phyloP scores from a whole-genome alignment of 2,113 vertebrate genomes.

The Seriola dumerili region DNA sequence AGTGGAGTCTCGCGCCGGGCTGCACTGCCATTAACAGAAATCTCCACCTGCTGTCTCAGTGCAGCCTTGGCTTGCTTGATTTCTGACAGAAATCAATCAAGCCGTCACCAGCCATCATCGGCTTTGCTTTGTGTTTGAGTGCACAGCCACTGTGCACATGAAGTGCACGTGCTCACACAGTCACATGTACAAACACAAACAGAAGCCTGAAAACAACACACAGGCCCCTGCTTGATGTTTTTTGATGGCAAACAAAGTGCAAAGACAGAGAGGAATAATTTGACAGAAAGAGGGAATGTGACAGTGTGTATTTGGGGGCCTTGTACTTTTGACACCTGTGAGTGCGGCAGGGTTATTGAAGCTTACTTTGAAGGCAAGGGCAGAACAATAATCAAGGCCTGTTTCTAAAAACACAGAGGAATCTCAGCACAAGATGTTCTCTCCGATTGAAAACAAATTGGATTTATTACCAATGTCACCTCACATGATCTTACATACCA shows the following conservation, averaged over 20 bases:
- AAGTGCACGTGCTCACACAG: slow-evolving; percentile 51
- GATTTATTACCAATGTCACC: slow-evolving; percentile 72
- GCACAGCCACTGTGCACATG: slow-evolving; percentile 51
- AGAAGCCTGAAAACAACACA: slow-evolving; percentile 61
- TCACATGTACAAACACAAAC: slow-evolving; percentile 64
- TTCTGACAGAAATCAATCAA: slow-evolving; percentile 71
- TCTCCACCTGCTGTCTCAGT: slow-evolving; percentile 65
- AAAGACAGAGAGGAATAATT: slow-evolving; percentile 70
- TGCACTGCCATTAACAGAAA: slow-evolving; percentile 64
- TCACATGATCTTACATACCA: slow-evolving; percentile 61
- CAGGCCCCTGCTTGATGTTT: slow-evolving; percentile 65
- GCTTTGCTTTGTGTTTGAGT: slow-evolving; percentile 52
- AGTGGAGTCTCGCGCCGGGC: slow-evolving; percentile 42
- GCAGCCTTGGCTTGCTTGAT: slow-evolving; percentile 45
- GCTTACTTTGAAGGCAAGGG: slow-evolving; percentile 80
- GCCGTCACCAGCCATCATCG: slow-evolving; percentile 59
- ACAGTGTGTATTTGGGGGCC: slow-evolving; percentile 69
- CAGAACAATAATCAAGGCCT: slow-evolving; percentile 79
- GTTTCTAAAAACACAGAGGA: slow-evolving; percentile 70
- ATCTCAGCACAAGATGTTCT: slow-evolving; percentile 69
- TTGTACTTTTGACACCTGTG: slow-evolving; percentile 78
- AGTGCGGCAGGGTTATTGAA: slow-evolving; percentile 75
- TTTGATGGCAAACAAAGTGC: slow-evolving; percentile 73
- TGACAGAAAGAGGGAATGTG: slow-evolving; percentile 73
- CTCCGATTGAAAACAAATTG: slow-evolving; percentile 82